A percentile compares a stretch with the other conserved stretches of the same genome.
These are phyloP conservation scores for Dendroctonus valens DNA, from an alignment of 1,140 invertebrate genomes.

Conservation along the genomic window DNA sequence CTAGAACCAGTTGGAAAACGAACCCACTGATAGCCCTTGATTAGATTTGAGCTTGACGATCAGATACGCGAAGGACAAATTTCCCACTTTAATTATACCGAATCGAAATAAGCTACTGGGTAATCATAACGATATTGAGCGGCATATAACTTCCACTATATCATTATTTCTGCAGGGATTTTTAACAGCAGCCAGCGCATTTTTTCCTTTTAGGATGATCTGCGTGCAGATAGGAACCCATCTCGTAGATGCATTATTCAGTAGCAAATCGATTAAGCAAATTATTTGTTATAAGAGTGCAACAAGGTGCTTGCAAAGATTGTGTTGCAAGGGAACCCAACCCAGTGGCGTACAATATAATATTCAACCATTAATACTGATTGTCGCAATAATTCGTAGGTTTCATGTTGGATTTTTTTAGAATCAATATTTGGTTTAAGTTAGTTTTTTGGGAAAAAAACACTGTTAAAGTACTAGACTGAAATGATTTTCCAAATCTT, in stretches of 20 bases:
- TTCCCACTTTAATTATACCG: conserved; percentile 22
- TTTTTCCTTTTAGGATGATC: conserved; percentile 27
- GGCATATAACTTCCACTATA: conserved; percentile 13
- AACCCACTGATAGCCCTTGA: conserved; percentile 8
- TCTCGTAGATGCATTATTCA: conserved; percentile 33
- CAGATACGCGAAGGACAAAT: conserved; percentile 25
- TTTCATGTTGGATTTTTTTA: too few relatives aligned
- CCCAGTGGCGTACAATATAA: too few relatives aligned
- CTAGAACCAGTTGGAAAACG: neutral
- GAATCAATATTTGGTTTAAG: too few relatives aligned
- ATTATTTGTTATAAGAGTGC: conserved; percentile 36
- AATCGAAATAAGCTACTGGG: conserved; percentile 32
- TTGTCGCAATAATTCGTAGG: too few relatives aligned
- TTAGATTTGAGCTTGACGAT: conserved; percentile 19
- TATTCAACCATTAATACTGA: too few relatives aligned
- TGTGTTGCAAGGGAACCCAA: too few relatives aligned
- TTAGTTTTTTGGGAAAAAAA: too few relatives aligned
- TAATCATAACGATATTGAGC: conserved; percentile 30
- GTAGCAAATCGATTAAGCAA: conserved; percentile 36
- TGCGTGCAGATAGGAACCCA: conserved; percentile 26
- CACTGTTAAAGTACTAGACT: too few relatives aligned
- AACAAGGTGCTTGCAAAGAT: conserved; percentile 14
- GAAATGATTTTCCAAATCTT: too few relatives aligned
- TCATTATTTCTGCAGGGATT: conserved; percentile 30
- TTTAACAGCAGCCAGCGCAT: conserved; percentile 4